Conservation (phyloP, 2,797 vertebrate genomes). For the Graptemys geographica region DNA sequence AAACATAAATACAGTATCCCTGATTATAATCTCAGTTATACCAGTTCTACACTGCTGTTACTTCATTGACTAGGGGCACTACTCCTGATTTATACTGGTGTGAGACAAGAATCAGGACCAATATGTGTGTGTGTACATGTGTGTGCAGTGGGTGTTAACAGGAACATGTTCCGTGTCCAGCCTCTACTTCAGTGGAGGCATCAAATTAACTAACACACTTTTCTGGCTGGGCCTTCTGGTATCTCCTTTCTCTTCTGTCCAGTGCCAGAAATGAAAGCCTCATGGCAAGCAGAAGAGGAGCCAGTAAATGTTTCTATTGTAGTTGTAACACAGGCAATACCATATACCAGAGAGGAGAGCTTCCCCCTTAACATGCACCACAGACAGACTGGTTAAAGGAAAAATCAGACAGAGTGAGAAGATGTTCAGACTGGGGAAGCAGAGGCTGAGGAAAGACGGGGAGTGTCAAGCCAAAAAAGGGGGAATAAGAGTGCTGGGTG, state of each 20-base stretch:
- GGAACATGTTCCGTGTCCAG: fast-evolving
- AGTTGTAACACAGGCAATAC: not conserved
- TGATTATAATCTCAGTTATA: not conserved
- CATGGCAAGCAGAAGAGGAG: fast-evolving
- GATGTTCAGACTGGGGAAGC: not conserved
- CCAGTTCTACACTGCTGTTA: not conserved
- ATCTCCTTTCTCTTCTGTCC: fast-evolving
- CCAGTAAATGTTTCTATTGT: fast-evolving
- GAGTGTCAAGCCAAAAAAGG: not conserved
- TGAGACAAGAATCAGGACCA: not conserved
- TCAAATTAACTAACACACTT: not conserved
- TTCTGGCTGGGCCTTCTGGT: fast-evolving
- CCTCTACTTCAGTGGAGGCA: not conserved
- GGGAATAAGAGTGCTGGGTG: not conserved
- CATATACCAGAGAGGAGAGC: fast-evolving
- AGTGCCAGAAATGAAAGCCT: fast-evolving
- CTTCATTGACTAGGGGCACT: not conserved
- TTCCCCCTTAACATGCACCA: not conserved
- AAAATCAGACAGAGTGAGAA: not conserved
- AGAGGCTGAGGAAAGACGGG: not conserved
- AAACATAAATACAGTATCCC: not conserved
- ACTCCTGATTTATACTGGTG: not conserved
- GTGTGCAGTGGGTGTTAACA: not conserved
- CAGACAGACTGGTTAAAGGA: not conserved
- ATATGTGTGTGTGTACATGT: not conserved